Base-by-base conservation (phyloP, 2,888 invertebrate species). In the Drosophila pseudotalamancana region DNA sequence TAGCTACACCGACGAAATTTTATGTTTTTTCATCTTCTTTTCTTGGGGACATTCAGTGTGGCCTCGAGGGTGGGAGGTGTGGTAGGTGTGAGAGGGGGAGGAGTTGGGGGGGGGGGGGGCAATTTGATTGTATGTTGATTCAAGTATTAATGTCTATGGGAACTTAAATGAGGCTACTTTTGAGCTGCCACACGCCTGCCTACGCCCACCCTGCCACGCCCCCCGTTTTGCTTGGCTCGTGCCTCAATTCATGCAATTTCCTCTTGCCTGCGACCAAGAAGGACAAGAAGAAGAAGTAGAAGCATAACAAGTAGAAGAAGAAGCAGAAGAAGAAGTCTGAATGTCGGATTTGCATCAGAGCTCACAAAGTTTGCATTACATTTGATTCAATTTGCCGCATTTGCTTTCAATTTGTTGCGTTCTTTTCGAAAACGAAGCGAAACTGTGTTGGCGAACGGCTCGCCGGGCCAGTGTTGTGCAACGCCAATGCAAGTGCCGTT, bases 361-460 rank as follows among this genome's bases (percentile, higher is more conserved):
- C 23, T 39, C 23, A 43, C 23, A 39, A 70, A 70, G 40, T 59
- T 59, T 61, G 35, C 54, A 59, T 70, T 53, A 57, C 49, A 64
- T 35, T 64, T 59, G 55, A 64, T 65, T 55, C 51, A 60, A 65
- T 51, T 71, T 65, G 32, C 29, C 16, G 23, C 46, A 35, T 23
- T 29, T 34, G 34, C 43, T 63, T 31, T 16, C 29, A 6, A 8
- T 50, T 29, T 50, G 9, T 45, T 12, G 2, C 8, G n/a, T n/a
- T n/a, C n/a, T n/a, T n/a, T n/a, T 0, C 27, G 29, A 3, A 11
- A 8, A 4, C 27, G 29, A 3, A 11, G 3, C 1, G 11, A 29
- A 29, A 11, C 31, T 31, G 31, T n/a, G 31, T 12, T n/a, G 31
- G 31, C 4, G n/a, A n/a, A 31, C 14, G 0, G 12, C n/a, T 16